Evolutionary conservation across 2,797 vertebrate species (phyloP).

Genomic region (Danio tinwini): DNA sequence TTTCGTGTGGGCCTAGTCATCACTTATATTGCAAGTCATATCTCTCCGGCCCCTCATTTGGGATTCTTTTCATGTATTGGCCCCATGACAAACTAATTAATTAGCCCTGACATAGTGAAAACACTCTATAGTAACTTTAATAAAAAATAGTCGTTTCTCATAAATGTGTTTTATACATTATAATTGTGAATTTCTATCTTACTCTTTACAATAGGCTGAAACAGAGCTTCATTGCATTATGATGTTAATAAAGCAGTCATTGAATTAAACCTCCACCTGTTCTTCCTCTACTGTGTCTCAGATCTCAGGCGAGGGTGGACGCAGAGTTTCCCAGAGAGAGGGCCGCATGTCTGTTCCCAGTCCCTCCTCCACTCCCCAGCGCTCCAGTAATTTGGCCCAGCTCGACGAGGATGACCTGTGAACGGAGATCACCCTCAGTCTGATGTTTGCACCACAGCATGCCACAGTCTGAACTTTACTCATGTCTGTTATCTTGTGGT

Average conservation of each 20-base stretch:
- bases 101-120: too few species aligned
- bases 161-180: not conserved
- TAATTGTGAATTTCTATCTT: not conserved
- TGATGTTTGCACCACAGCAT: constrained; percentile 51
- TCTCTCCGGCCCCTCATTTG: too few species aligned
- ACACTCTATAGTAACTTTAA: too few species aligned
- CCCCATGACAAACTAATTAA: too few species aligned
- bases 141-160: not conserved
- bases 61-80: too few species aligned
- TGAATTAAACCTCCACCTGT: not conserved
- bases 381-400: constrained; percentile 85
- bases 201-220: not conserved
- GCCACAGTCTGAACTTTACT: constrained; percentile 55
- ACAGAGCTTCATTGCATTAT: not conserved
- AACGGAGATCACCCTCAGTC: constrained; percentile 57
- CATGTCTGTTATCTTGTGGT: constrained; percentile 37
- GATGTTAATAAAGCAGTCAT: not conserved
- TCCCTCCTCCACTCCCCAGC: constrained; percentile 68
- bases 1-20: too few species aligned
- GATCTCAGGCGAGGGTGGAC: constrained; percentile 76
- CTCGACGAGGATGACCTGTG: constrained; percentile 89
- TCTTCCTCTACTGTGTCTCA: constrained; percentile 57
- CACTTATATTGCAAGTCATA: too few species aligned
- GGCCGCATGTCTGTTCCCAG: constrained; percentile 63
- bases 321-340: constrained; percentile 68